Evolutionary conservation across 1,140 invertebrate species (phyloP).

Genomic region (Venturia canescens): DNA sequence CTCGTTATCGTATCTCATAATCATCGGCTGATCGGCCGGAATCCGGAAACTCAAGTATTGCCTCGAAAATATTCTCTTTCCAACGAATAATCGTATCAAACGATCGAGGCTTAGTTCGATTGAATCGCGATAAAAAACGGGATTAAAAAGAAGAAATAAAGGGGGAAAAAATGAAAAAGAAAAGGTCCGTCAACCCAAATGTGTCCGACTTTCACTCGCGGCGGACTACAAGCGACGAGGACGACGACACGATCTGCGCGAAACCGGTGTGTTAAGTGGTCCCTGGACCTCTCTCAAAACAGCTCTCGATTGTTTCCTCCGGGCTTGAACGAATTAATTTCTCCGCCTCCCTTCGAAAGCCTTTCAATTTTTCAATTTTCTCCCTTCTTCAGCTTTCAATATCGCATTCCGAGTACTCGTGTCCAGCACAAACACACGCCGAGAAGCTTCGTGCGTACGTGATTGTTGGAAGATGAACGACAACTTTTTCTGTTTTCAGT

Average conservation of each 20-base stretch:
- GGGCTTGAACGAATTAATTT: background rate
- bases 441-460: background rate
- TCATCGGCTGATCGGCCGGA: too few species aligned
- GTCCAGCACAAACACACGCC: too few species aligned
- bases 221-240: background rate
- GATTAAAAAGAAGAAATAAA: background rate
- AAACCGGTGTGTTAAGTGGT: constrained; percentile 11
- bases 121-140: background rate
- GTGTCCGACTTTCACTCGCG: constrained; percentile 36
- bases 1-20: too few species aligned
- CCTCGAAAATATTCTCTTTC: too few species aligned
- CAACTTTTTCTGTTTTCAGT: constrained; percentile 2
- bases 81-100: too few species aligned
- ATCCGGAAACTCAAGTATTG: too few species aligned
- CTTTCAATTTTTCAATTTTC: background rate
- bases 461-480: constrained; percentile 44
- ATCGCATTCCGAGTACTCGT: background rate
- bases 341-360: background rate
- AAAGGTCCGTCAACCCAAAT: constrained; percentile 38
- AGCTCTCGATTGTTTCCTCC: constrained; percentile 24
- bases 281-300: constrained; percentile 14
- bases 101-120: too few species aligned
- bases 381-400: background rate
- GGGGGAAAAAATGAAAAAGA: background rate
- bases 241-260: constrained; percentile 26